These are phyloP conservation scores for Nipponia nippon DNA, from an alignment of 2,113 vertebrate species.

Conservation along the genomic window DNA sequence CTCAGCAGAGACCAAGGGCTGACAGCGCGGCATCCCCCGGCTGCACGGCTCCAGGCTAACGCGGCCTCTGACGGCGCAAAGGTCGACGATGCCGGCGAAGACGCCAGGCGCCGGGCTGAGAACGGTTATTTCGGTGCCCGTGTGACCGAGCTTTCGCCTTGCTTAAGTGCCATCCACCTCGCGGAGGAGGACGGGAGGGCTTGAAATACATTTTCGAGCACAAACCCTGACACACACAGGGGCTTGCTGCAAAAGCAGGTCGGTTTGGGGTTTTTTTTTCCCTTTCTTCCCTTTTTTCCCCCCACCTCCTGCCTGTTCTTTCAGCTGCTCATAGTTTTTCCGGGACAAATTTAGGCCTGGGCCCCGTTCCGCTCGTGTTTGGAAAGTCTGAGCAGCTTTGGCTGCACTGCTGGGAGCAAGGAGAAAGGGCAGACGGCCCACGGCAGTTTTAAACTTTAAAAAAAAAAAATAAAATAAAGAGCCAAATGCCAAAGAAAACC, in stretches of 20 bases:
- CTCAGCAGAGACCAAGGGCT: not conserved
- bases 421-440: not conserved
- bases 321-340: not conserved
- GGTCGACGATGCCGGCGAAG: rapidly evolving
- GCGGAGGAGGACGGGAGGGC: rapidly evolving
- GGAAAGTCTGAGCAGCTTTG: constrained; percentile 45
- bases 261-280: not conserved
- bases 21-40: not conserved
- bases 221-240: not conserved
- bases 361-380: not conserved
- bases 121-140: rapidly evolving
- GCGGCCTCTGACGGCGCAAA: not conserved
- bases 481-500: constrained; percentile 9
- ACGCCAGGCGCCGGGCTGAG: rapidly evolving
- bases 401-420: rapidly evolving
- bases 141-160: not conserved
- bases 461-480: not conserved
- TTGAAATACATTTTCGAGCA: rapidly evolving
- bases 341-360: constrained; percentile 1
- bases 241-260: not conserved
- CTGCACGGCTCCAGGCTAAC: rapidly evolving
- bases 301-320: not conserved
- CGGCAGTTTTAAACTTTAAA: not conserved
- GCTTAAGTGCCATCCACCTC: not conserved
- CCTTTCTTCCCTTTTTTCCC: not conserved